Evolutionary conservation across 1,140 invertebrate species (phyloP), one percentile per base, ranked within the genome.

Genomic region (Microplitis demolitor): DNA sequence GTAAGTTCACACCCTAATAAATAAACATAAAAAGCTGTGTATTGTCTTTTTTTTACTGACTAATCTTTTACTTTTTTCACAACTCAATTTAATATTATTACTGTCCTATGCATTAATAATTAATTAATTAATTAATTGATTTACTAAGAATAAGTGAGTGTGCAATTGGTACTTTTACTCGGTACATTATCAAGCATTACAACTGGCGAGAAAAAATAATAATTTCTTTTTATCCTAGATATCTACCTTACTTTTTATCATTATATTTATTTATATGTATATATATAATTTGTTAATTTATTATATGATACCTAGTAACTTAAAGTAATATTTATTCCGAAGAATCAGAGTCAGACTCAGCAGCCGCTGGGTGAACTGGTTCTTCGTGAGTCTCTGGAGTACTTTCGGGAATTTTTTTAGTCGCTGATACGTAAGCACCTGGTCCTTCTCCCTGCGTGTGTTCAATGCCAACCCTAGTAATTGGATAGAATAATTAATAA

Each of bases 391-490:
- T 68, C 66, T 84, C 79, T 33, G 77, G 75, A 13, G 79, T 81
- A 16, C 73, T 72, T 77, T 82, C 79, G 9, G 82, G 83, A 14
- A 86, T 85, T 71, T 83, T 84, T 37, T 85, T 86, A 4, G 84
- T 94, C 37, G 93, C 94, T 50, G 91, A 84, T 60, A 93, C 85
- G 83, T 96, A 96, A 56, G 93, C 93, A 74, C 91, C 91, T 78
- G 92, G 92, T 64, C 91, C 89, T 81, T 92, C 90, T 4, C 92
- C 94, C 77, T 93, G 91, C 62, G 93, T 93, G 77, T 94, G 93
- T 80, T 96, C 94, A 80, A 96, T 95, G 77, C 93, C 94, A 79
- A 96, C 93, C 79, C 94, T 95, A 79, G 11, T 4, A 60, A 72
- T 54, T n/a, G 24, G 8, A 45, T 45, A 45, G 8, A 53, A 9